phyloP scores from a whole-genome alignment of 1,140 invertebrate species.

The Doryteuthis pealeii region DNA sequence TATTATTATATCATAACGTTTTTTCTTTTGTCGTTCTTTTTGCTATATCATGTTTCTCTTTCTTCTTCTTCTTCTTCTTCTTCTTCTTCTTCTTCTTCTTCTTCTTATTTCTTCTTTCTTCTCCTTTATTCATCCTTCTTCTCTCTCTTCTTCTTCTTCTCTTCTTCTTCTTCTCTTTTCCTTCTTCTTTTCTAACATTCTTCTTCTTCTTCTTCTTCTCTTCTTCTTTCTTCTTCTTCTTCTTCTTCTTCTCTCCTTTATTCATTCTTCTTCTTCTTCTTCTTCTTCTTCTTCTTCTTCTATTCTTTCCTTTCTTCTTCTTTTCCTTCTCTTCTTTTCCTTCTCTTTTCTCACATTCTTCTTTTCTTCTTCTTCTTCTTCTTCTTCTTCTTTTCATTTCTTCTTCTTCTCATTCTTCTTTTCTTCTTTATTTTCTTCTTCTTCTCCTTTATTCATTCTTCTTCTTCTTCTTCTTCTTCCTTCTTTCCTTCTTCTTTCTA shows the following conservation, averaged over 20 bases:
- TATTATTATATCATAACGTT: too few relatives aligned
- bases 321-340: neutral
- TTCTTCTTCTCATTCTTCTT: neutral
- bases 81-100: too few relatives aligned
- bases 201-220: neutral
- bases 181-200: neutral
- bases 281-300: neutral
- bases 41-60: neutral
- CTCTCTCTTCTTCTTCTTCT: neutral
- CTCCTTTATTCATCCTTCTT: too few relatives aligned
- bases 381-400: neutral
- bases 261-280: constrained; percentile 2
- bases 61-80: constrained; percentile 2
- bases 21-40: neutral
- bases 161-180: neutral
- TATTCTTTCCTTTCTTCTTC: neutral
- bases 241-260: too few relatives aligned
- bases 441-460: neutral
- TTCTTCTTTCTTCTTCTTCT: neutral
- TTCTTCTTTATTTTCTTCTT: too few relatives aligned
- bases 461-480: neutral
- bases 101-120: too few relatives aligned
- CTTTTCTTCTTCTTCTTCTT: neutral
- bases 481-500: neutral
- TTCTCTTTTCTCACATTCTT: neutral